phyloP scores from a whole-genome alignment of 2,888 invertebrate genomes.

The Lamellibrachia columna region DNA sequence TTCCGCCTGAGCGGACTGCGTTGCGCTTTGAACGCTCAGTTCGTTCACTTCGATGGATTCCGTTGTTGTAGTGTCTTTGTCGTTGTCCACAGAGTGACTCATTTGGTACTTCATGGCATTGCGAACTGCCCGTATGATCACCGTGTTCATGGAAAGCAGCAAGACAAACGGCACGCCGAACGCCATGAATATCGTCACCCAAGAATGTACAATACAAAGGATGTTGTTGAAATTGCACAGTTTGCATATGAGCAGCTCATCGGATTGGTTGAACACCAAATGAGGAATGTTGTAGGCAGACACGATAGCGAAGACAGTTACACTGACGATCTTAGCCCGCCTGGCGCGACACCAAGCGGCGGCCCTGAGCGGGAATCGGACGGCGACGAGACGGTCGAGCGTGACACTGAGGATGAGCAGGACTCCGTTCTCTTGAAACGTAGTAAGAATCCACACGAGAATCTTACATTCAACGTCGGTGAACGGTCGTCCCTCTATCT shows the following conservation, averaged over 20 bases:
- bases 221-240: not conserved
- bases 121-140: not conserved
- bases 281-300: not conserved
- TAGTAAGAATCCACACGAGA: not conserved
- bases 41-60: too few relatives aligned
- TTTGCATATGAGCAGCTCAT: not conserved
- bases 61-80: too few relatives aligned
- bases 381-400: not conserved
- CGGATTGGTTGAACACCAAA: not conserved
- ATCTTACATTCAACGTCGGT: not conserved
- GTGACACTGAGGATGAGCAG: not conserved
- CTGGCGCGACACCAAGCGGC: not conserved
- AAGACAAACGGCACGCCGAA: not conserved
- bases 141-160: not conserved
- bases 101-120: not conserved
- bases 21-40: too few relatives aligned
- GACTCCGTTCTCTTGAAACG: not conserved
- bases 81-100: too few relatives aligned
- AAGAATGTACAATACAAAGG: not conserved
- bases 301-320: not conserved
- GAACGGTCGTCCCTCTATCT: not conserved
- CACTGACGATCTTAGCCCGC: not conserved
- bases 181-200: not conserved
- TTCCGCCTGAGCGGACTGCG: too few relatives aligned
- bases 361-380: not conserved